Conservation (phyloP, 2,888 invertebrate genomes). For the Mycalesis mineus region DNA sequence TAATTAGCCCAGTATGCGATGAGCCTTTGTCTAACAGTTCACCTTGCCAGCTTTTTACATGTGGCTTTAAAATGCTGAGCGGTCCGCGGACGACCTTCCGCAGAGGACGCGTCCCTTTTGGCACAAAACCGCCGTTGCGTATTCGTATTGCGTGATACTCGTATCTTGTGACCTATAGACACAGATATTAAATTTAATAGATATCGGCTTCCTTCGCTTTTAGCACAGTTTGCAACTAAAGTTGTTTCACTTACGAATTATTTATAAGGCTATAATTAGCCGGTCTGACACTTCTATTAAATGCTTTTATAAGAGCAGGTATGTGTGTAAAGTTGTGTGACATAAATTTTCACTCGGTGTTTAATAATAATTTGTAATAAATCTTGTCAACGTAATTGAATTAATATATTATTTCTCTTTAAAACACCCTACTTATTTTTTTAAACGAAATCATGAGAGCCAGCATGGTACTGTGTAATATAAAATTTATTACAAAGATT, state of each 20-base stretch:
- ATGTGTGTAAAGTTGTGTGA: neutral
- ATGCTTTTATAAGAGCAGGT: neutral
- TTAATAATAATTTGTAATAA: neutral
- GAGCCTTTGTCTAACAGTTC: conserved; percentile 74
- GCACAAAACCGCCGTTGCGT: conserved; percentile 37
- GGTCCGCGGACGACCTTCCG: conserved; percentile 50
- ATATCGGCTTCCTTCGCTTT: conserved; percentile 21
- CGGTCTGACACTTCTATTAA: neutral
- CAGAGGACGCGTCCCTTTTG: conserved; percentile 55
- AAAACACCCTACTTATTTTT: neutral
- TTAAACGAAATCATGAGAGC: neutral
- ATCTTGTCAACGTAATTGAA: neutral
- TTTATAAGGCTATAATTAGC: conserved; percentile 14
- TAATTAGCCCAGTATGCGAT: conserved; percentile 66
- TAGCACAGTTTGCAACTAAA: conserved; percentile 7
- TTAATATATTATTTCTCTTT: neutral
- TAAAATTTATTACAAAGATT: too few species aligned
- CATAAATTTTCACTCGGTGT: neutral
- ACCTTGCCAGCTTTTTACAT: conserved; percentile 65
- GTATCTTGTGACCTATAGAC: conserved; percentile 34
- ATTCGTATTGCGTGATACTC: conserved; percentile 37
- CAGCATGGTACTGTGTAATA: too few species aligned
- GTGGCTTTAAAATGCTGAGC: conserved; percentile 40
- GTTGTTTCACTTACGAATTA: conserved; percentile 14
- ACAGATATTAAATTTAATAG: conserved; percentile 29